Evolutionary conservation across 2,113 vertebrate genomes (phyloP).

Genomic region (Craseonycteris thonglongyai): DNA sequence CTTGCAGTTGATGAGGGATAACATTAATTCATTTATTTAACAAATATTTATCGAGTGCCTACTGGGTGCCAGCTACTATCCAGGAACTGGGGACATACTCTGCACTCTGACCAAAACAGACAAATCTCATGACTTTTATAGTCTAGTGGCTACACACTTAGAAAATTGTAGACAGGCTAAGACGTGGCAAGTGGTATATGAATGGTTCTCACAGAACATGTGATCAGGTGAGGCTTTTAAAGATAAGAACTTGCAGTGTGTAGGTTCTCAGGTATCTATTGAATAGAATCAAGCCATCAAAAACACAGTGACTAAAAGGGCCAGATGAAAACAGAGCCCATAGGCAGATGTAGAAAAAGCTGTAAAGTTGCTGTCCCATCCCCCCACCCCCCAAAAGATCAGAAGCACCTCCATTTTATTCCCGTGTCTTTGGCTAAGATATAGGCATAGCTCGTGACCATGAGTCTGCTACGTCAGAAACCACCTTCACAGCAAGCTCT

Average conservation of each 20-base stretch:
- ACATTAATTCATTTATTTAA: not conserved
- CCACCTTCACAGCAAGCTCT: not conserved
- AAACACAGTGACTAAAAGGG: not conserved
- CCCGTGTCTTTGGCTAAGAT: not conserved
- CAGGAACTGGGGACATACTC: not conserved
- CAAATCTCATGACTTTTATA: not conserved
- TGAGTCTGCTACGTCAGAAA: not conserved
- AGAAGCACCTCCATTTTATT: not conserved
- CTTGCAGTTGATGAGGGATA: not conserved
- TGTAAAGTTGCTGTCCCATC: not conserved
- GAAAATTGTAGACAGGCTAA: not conserved
- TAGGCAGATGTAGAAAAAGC: not conserved
- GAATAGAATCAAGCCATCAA: not conserved
- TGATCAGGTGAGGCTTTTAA: not conserved
- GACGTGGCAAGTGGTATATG: not conserved
- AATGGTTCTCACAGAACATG: not conserved
- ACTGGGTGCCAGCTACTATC: not conserved
- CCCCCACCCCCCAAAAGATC: not conserved
- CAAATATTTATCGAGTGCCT: not conserved
- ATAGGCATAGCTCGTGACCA: rapidly evolving
- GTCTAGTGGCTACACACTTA: not conserved
- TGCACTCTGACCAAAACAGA: not conserved
- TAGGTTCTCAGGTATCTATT: not conserved
- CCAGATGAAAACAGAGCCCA: not conserved
- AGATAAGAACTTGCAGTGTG: not conserved